Conservation (phyloP, 2,113 vertebrate genomes). For the Microtus ochrogaster region DNA sequence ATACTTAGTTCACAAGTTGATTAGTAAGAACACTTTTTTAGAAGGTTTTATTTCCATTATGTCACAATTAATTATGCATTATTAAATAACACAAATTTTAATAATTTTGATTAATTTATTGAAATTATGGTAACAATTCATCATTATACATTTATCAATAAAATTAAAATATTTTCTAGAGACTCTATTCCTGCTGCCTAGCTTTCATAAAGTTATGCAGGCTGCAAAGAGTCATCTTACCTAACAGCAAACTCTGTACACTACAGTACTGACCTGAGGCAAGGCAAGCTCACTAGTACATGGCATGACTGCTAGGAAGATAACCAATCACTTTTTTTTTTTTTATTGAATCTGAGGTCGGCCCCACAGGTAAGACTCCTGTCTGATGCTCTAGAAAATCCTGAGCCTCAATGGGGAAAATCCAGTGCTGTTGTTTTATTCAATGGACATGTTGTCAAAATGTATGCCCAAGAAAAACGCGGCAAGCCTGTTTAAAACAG, state of each 20-base stretch:
- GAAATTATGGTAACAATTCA: not conserved
- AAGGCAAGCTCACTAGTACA: not conserved
- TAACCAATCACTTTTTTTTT: not conserved
- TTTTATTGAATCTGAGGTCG: not conserved
- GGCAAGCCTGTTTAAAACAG: not conserved
- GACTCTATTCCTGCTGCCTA: not conserved
- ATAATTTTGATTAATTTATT: not conserved
- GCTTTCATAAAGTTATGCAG: not conserved
- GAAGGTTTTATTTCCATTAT: not conserved
- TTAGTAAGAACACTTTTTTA: not conserved
- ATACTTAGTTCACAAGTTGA: not conserved
- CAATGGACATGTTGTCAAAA: not conserved
- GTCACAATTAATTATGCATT: not conserved
- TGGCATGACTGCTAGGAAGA: not conserved
- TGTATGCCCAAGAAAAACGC: not conserved
- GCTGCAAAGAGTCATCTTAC: not conserved
- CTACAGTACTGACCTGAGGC: not conserved
- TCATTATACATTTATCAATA: not conserved
- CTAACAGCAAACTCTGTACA: not conserved
- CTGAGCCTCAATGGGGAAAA: too few relatives aligned
- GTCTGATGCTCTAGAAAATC: not conserved
- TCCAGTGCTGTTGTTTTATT: not conserved
- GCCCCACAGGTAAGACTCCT: too few relatives aligned
- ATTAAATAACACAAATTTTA: not conserved
- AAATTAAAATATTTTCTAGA: not conserved